phyloP scores from a whole-genome alignment of 2,113 vertebrate species.

The Desmodus rotundus region DNA sequence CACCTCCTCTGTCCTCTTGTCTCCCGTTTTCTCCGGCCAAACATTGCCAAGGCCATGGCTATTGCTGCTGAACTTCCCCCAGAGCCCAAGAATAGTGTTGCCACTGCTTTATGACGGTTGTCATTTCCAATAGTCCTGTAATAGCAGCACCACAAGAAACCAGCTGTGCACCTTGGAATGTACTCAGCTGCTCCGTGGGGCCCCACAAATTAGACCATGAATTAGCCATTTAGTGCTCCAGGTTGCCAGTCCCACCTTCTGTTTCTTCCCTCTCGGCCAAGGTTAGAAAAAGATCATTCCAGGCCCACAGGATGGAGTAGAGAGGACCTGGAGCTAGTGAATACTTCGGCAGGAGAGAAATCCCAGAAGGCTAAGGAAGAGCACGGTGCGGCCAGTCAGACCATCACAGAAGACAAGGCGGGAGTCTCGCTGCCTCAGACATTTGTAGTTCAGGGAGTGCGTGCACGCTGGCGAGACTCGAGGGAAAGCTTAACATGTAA shows the following conservation, averaged over 20 bases:
- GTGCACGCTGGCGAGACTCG: background rate
- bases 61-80: background rate
- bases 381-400: background rate
- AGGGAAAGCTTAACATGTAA: background rate
- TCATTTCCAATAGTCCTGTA: constrained; percentile 24
- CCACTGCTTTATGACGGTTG: background rate
- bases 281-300: background rate
- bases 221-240: background rate
- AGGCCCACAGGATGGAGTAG: background rate
- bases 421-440: background rate
- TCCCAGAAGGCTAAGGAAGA: background rate
- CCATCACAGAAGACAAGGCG: background rate
- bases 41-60: background rate
- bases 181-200: background rate
- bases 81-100: background rate
- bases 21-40: background rate
- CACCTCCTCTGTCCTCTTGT: background rate
- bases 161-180: background rate
- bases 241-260: background rate
- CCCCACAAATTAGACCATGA: background rate
- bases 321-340: background rate
- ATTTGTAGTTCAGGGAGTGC: background rate
- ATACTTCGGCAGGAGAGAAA: background rate
- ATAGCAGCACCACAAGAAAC: background rate
- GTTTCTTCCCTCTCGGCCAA: background rate